Evolutionary conservation across 2,113 vertebrate species (phyloP).

Genomic region (Puma concolor): DNA sequence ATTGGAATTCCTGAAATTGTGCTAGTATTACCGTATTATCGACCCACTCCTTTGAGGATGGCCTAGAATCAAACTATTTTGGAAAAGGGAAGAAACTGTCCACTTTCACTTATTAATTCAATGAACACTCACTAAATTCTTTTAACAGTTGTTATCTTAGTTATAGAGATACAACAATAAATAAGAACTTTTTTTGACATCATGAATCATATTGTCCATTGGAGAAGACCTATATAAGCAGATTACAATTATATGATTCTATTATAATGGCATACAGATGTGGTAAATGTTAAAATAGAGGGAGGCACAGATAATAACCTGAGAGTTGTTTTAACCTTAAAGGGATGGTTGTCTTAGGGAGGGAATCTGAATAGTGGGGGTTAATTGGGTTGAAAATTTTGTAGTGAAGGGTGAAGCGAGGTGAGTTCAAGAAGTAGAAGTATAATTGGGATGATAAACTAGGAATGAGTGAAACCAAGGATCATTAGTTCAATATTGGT

Average conservation of each 20-base stretch:
- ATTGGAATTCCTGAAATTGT: neutral
- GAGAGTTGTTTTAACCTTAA: neutral
- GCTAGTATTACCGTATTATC: neutral
- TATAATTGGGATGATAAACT: neutral
- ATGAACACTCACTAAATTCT: neutral
- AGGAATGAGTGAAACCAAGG: neutral
- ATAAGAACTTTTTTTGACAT: neutral
- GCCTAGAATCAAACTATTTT: neutral
- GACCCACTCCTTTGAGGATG: neutral
- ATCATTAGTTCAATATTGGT: neutral
- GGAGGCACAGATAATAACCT: neutral
- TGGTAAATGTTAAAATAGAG: neutral
- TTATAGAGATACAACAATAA: neutral
- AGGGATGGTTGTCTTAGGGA: neutral
- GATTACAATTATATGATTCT: neutral
- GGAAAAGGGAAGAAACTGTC: neutral
- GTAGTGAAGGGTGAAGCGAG: neutral
- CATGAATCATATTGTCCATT: neutral
- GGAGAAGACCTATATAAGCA: neutral
- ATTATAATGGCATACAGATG: neutral
- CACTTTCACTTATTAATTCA: neutral
- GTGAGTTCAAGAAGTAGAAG: neutral
- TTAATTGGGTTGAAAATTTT: neutral
- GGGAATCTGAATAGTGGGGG: neutral
- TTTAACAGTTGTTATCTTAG: neutral